Conservation (phyloP, 2,113 vertebrate species). For the Eurypyga helias region DNA sequence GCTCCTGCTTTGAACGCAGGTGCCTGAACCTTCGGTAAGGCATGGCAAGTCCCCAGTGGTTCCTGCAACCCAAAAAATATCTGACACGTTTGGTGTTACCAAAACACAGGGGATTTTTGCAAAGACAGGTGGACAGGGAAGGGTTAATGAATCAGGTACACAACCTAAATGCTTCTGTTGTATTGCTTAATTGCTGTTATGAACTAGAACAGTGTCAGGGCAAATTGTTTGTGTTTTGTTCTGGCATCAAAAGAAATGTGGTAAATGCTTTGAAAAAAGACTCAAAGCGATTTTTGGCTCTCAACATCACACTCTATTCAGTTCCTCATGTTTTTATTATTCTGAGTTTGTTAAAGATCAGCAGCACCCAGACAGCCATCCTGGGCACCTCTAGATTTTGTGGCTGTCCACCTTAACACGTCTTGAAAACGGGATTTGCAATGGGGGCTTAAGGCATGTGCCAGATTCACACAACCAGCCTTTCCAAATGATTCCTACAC, state of each 20-base stretch:
- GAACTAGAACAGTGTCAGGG: background rate
- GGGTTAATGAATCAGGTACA: background rate
- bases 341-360: background rate
- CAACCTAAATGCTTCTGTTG: background rate
- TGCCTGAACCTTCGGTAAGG: background rate
- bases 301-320: rapidly evolving
- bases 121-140: background rate
- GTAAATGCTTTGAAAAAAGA: background rate
- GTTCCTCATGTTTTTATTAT: background rate
- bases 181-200: background rate
- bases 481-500: background rate
- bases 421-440: background rate
- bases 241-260: background rate
- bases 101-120: rapidly evolving
- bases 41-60: rapidly evolving
- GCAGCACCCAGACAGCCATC: background rate
- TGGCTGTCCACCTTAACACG: rapidly evolving
- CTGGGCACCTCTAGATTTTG: background rate
- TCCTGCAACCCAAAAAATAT: rapidly evolving
- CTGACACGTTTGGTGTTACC: background rate
- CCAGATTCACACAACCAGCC: rapidly evolving
- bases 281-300: background rate
- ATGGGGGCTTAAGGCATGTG: background rate
- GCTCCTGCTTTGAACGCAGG: background rate
- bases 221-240: background rate